Conservation (phyloP, 37 sponge, comb jelly and placozoan species). For the Beroe forskalii region DNA sequence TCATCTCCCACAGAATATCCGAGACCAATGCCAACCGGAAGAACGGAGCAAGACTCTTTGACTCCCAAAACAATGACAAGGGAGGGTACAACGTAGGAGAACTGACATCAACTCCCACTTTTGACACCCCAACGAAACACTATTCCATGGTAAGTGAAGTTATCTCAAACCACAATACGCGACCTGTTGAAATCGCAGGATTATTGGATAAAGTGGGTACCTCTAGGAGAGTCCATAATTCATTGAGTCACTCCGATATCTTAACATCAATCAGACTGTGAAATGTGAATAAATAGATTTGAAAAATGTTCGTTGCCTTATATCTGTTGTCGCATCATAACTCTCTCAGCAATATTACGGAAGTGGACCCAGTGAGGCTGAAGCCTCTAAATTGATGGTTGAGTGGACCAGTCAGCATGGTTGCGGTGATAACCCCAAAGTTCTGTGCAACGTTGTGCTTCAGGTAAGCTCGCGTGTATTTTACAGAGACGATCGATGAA, state of each 20-base stretch:
- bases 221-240: too few species aligned
- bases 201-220: too few species aligned
- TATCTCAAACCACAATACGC: too few species aligned
- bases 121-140: background rate
- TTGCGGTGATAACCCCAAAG: conserved; percentile 46
- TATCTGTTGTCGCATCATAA: too few species aligned
- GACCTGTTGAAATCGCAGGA: too few species aligned
- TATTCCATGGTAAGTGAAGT: background rate
- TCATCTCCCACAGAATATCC: background rate
- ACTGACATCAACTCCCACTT: background rate
- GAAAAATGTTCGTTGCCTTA: too few species aligned
- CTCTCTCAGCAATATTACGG: conserved; percentile 37
- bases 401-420: conserved; percentile 57
- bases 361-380: conserved; percentile 34
- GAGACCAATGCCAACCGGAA: background rate
- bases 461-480: too few species aligned
- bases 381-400: background rate
- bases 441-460: conserved; percentile 24
- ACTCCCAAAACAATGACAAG: conserved; percentile 35
- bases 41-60: conserved; percentile 9
- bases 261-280: too few species aligned
- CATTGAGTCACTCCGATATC: too few species aligned
- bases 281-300: too few species aligned
- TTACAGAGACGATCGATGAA: too few species aligned
- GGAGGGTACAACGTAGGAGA: conserved; percentile 47